These are phyloP conservation scores for Aphaenogaster ashmeadi DNA, from an alignment of 1,140 invertebrate species.

Conservation along the genomic window DNA sequence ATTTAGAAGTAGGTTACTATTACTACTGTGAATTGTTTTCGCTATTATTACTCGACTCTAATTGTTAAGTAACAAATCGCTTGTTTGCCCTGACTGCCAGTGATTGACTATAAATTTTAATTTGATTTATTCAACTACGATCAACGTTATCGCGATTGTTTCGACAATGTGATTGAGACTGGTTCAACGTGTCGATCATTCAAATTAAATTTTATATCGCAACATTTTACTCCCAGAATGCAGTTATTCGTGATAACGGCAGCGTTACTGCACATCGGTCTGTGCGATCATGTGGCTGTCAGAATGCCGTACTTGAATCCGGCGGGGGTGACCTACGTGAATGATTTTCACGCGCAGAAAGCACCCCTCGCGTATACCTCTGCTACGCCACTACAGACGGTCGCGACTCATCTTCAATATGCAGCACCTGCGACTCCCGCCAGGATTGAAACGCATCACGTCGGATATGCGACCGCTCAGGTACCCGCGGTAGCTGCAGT, in stretches of 20 bases:
- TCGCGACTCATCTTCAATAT: background rate
- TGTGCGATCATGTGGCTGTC: background rate
- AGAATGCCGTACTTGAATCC: slow-evolving; percentile 6
- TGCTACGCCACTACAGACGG: background rate
- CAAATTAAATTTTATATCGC: background rate
- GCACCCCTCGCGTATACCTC: background rate
- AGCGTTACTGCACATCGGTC: background rate
- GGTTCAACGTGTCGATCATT: background rate
- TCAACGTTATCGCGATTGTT: too few relatives aligned
- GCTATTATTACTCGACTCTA: too few relatives aligned
- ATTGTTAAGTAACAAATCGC: too few relatives aligned
- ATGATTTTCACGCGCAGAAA: background rate
- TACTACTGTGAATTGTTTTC: too few relatives aligned
- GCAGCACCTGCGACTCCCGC: background rate
- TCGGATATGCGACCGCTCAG: background rate
- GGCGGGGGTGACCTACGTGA: background rate
- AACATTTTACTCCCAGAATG: background rate
- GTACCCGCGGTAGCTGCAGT: background rate
- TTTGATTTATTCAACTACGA: too few relatives aligned
- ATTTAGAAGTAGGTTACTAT: background rate
- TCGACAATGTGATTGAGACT: too few relatives aligned
- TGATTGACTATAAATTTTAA: too few relatives aligned
- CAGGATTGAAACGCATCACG: background rate
- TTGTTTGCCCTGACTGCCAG: too few relatives aligned
- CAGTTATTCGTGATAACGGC: background rate